Evolutionary conservation across 2,113 vertebrate genomes (phyloP).

Genomic region (Lepisosteus osseus): DNA sequence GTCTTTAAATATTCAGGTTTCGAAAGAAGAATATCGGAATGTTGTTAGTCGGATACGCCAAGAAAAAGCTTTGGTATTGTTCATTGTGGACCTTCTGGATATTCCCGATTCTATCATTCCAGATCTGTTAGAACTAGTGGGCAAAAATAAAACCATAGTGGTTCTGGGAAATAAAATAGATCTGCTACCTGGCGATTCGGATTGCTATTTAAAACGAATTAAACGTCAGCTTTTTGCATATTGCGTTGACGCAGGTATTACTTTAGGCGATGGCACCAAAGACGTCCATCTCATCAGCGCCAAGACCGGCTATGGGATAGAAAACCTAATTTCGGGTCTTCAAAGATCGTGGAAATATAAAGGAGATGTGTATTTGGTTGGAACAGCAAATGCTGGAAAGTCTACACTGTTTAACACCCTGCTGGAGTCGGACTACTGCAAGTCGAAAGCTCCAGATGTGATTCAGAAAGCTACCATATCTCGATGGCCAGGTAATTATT

Average conservation of each 20-base stretch:
- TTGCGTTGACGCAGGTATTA: constrained; percentile 53
- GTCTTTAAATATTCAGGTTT: constrained; percentile 63
- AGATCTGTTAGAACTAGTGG: constrained; percentile 57
- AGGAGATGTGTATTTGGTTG: constrained; percentile 86
- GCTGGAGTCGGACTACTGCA: constrained; percentile 85
- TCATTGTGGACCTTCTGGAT: constrained; percentile 79
- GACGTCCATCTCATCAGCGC: constrained; percentile 86
- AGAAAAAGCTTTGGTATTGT: constrained; percentile 71
- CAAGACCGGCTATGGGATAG: constrained; percentile 87
- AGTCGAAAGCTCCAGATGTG: constrained; percentile 64
- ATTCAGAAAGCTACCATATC: constrained; percentile 83
- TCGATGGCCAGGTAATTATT: constrained; percentile 78
- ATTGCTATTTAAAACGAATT: constrained; percentile 69
- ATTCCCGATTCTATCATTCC: constrained; percentile 75
- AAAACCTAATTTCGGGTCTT: constrained; percentile 75
- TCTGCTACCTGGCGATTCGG: constrained; percentile 70
- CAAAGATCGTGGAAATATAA: constrained; percentile 82
- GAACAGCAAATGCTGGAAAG: constrained; percentile 84
- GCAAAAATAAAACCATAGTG: constrained; percentile 66
- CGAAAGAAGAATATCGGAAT: constrained; percentile 59
- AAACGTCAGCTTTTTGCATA: constrained; percentile 48
- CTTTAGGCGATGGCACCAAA: constrained; percentile 28
- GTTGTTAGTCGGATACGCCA: constrained; percentile 56
- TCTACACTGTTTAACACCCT: constrained; percentile 89
- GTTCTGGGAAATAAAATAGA: constrained; percentile 87